A percentile compares a stretch with the other conserved stretches of the same genome.
Evolutionary conservation across 2,888 invertebrate species (phyloP).

Genomic region (Drosophila formosana): DNA sequence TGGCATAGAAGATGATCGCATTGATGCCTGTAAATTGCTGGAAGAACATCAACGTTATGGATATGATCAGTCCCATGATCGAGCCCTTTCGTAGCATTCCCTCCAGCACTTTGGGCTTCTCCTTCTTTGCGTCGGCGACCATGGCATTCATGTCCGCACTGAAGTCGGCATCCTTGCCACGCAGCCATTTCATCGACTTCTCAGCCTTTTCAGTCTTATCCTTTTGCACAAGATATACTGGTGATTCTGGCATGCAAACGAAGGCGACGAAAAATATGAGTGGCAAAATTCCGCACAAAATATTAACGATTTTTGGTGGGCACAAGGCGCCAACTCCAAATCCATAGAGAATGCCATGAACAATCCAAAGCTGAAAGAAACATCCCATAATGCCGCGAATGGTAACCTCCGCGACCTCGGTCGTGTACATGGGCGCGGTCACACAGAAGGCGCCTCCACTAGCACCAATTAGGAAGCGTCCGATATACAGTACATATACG

Average conservation of each 20-base stretch:
- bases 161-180: conserved; percentile 89
- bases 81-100: conserved; percentile 87
- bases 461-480: conserved; percentile 71
- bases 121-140: conserved; percentile 11
- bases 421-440: conserved; percentile 92
- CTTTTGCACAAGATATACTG: conserved; percentile 88
- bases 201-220: conserved; percentile 88
- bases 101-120: conserved; percentile 85
- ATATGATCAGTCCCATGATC: conserved; percentile 88
- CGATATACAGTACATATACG: conserved; percentile 62
- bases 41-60: conserved; percentile 92
- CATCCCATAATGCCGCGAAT: conserved; percentile 93
- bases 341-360: conserved; percentile 91
- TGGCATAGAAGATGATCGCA: conserved; percentile 91
- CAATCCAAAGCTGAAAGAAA: conserved; percentile 93
- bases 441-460: conserved; percentile 90
- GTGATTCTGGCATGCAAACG: conserved; percentile 93
- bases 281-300: conserved; percentile 82
- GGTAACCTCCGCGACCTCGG: conserved; percentile 92
- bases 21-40: conserved; percentile 94
- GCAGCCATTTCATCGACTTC: conserved; percentile 88
- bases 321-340: conserved; percentile 87
- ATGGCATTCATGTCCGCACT: conserved; percentile 86
- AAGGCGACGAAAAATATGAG: conserved; percentile 89
- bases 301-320: conserved; percentile 34